Evolutionary conservation across 2,888 invertebrate species (phyloP).

Genomic region (Mimumesa dahlbomi): DNA sequence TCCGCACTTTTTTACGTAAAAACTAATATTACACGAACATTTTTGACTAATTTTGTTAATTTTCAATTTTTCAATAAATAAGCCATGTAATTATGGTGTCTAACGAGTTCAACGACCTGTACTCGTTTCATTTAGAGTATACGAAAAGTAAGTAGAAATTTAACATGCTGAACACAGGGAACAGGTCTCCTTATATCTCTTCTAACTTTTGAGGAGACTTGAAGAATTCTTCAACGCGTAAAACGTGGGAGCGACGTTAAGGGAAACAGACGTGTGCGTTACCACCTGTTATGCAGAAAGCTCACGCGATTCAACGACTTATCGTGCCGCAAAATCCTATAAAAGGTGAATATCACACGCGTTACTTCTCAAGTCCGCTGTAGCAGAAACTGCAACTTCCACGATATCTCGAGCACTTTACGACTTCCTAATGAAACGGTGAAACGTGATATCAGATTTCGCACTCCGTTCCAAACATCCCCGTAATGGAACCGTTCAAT

Average conservation of each 20-base stretch:
- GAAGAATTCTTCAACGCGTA: conserved; percentile 15
- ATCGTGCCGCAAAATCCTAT: conserved; percentile 28
- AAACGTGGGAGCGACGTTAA: conserved; percentile 17
- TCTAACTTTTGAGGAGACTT: too few relatives aligned
- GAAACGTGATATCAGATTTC: neutral
- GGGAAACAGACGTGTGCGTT: conserved; percentile 23
- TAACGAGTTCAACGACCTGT: too few relatives aligned
- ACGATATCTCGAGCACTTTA: conserved; percentile 5
- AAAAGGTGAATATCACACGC: conserved; percentile 23
- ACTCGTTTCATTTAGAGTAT: too few relatives aligned
- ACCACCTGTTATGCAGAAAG: conserved; percentile 45
- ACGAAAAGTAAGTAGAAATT: too few relatives aligned
- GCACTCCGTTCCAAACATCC: neutral
- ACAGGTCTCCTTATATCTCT: too few relatives aligned
- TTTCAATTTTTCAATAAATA: too few relatives aligned
- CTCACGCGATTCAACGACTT: conserved; percentile 50
- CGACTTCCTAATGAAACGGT: conserved; percentile 6
- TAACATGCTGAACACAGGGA: too few relatives aligned
- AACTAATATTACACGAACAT: too few relatives aligned
- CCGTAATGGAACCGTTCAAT: neutral
- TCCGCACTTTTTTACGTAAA: too few relatives aligned
- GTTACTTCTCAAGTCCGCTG: conserved; percentile 3
- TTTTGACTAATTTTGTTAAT: too few relatives aligned
- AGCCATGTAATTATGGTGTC: too few relatives aligned
- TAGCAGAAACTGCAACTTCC: neutral